phyloP scores from a whole-genome alignment of 2,888 invertebrate genomes.

The Drosophila aldrichi region DNA sequence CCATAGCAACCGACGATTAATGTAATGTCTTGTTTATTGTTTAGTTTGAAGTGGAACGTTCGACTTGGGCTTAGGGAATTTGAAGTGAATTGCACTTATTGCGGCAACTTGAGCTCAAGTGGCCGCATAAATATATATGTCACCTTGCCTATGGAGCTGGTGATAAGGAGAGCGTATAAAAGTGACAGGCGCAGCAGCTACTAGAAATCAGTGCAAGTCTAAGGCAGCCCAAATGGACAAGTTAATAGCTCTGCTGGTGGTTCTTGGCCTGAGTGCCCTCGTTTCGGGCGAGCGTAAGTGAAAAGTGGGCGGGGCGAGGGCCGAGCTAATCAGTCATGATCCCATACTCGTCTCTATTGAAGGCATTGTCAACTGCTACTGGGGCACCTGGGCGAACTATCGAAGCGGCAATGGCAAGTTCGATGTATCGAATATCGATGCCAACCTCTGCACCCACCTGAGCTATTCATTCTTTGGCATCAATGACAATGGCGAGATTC shows the following conservation, averaged over 20 bases:
- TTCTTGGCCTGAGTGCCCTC: conserved; percentile 24
- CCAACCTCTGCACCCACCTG: conserved; percentile 72
- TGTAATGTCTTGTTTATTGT: neutral
- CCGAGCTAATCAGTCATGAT: neutral
- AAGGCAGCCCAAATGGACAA: conserved; percentile 32
- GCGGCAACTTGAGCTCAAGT: neutral
- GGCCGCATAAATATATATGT: conserved; percentile 39
- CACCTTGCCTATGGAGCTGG: neutral
- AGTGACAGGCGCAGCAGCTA: neutral
- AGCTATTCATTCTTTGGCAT: conserved; percentile 78
- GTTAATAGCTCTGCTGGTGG: conserved; percentile 18
- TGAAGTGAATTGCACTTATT: neutral
- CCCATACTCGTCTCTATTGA: neutral
- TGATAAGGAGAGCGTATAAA: conserved; percentile 46
- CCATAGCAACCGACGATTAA: neutral
- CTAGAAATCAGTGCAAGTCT: neutral
- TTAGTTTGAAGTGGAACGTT: neutral
- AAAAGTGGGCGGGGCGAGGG: neutral
- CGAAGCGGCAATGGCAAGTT: conserved; percentile 68
- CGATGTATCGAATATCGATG: conserved; percentile 61
- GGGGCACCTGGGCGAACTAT: conserved; percentile 76
- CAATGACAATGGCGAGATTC: conserved; percentile 53
- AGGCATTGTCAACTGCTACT: conserved; percentile 76
- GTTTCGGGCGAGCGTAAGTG: conserved; percentile 45
- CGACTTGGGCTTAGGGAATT: neutral